Percentiles rank a stretch among this genome's conserved stretches.
These are phyloP conservation scores for Cygnus buccinator DNA, from an alignment of 2,113 vertebrate species.

Conservation along the genomic window DNA sequence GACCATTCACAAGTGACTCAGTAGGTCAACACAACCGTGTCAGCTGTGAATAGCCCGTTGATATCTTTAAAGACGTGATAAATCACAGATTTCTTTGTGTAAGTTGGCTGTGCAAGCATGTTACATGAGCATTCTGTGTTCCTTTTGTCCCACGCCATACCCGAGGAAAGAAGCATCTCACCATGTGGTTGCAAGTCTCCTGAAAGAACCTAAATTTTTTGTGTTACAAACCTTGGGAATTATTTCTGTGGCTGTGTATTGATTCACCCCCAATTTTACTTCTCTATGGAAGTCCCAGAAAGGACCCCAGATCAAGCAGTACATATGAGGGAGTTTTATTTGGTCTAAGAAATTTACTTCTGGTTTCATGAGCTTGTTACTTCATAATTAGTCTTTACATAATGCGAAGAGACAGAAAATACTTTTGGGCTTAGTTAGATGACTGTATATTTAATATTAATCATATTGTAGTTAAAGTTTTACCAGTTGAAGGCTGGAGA, in stretches of 20 bases:
- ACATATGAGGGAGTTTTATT: background rate
- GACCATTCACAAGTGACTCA: background rate
- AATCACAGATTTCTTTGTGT: background rate
- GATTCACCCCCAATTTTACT: background rate
- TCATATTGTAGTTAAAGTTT: constrained; percentile 28
- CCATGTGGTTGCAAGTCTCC: background rate
- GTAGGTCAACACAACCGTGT: background rate
- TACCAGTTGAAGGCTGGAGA: background rate
- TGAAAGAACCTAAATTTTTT: background rate
- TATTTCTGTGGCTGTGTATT: background rate
- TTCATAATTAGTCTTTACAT: constrained; percentile 15
- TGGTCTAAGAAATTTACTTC: background rate
- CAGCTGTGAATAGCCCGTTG: background rate
- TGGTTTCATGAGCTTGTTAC: background rate
- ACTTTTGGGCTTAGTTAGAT: background rate
- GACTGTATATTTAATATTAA: constrained; percentile 38
- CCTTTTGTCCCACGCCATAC: background rate
- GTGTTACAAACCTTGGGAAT: background rate
- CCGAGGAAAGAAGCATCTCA: background rate
- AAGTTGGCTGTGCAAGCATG: background rate
- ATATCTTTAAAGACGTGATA: background rate
- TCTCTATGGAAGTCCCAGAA: background rate
- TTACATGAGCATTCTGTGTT: background rate
- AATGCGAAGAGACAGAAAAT: background rate
- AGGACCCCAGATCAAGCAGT: background rate